phyloP scores from a whole-genome alignment of 2,113 vertebrate genomes.

The Dromaius novaehollandiae region DNA sequence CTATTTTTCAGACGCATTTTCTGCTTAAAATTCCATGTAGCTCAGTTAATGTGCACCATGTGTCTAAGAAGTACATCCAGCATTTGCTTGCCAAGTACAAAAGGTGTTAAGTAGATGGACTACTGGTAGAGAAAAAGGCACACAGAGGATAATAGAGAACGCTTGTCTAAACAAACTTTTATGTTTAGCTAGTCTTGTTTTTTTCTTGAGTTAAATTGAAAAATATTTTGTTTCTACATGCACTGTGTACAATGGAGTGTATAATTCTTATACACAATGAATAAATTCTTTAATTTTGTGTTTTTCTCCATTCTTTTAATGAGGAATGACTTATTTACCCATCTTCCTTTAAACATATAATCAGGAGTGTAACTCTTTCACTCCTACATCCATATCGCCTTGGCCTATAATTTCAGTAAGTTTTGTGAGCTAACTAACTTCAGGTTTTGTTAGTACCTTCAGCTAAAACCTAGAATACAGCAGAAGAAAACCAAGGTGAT shows the following conservation, averaged over 20 bases:
- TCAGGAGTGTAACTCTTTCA: neutral
- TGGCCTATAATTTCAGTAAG: neutral
- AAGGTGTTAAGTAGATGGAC: conserved; percentile 31
- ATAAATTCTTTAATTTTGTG: neutral
- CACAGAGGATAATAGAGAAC: neutral
- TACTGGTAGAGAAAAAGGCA: neutral
- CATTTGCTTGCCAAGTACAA: conserved; percentile 12
- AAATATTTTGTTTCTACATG: neutral
- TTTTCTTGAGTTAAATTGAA: neutral
- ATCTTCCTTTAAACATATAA: neutral
- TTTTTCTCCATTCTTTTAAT: neutral
- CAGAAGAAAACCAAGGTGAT: neutral
- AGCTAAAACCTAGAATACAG: neutral
- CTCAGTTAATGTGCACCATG: conserved; percentile 31
- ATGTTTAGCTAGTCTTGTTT: neutral
- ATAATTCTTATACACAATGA: neutral
- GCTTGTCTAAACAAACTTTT: neutral
- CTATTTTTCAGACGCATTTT: conserved; percentile 12
- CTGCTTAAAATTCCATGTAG: conserved; percentile 46
- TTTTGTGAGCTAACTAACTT: neutral
- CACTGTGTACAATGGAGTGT: neutral
- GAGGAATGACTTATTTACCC: neutral
- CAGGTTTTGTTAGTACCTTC: neutral
- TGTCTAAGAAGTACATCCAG: conserved; percentile 4
- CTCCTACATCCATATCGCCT: neutral